Evolutionary conservation across 2,888 invertebrate genomes (phyloP).

Genomic region (Hyposoter dolosus): DNA sequence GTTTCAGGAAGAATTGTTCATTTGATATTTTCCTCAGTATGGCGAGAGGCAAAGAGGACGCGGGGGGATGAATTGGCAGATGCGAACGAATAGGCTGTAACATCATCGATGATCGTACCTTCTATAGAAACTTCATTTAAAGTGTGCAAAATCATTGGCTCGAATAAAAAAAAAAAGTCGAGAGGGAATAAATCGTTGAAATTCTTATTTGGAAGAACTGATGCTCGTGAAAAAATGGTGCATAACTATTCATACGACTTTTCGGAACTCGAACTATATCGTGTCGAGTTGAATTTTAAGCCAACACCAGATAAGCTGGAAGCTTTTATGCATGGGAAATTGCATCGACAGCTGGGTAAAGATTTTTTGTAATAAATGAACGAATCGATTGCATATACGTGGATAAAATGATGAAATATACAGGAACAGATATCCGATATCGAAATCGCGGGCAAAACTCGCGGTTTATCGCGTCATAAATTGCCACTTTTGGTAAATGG

Average conservation of each 20-base stretch:
- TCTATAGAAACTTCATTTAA: background rate
- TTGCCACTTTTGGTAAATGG: constrained; percentile 61
- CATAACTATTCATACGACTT: background rate
- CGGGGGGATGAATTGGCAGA: background rate
- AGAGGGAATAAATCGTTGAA: constrained; percentile 54
- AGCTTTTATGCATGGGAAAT: constrained; percentile 32
- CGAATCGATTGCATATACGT: constrained; percentile 67
- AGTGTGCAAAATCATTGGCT: background rate
- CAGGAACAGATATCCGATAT: constrained; percentile 69
- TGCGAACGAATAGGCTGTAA: background rate
- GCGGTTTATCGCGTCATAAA: constrained; percentile 75
- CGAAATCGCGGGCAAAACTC: constrained; percentile 73
- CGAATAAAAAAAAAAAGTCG: constrained; percentile 22
- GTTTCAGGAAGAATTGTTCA: background rate
- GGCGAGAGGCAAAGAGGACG: background rate
- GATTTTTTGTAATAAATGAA: constrained; percentile 75
- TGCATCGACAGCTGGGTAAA: constrained; percentile 55
- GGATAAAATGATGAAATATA: constrained; percentile 21
- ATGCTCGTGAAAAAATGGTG: constrained; percentile 8
- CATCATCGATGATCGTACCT: background rate
- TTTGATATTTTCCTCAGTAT: background rate
- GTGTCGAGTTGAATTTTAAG: background rate
- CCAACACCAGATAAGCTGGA: constrained; percentile 72
- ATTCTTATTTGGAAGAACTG: constrained; percentile 11
- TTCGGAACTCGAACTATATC: constrained; percentile 4